phyloP scores from a whole-genome alignment of 2,888 invertebrate genomes.

The Hypomecis punctinalis region DNA sequence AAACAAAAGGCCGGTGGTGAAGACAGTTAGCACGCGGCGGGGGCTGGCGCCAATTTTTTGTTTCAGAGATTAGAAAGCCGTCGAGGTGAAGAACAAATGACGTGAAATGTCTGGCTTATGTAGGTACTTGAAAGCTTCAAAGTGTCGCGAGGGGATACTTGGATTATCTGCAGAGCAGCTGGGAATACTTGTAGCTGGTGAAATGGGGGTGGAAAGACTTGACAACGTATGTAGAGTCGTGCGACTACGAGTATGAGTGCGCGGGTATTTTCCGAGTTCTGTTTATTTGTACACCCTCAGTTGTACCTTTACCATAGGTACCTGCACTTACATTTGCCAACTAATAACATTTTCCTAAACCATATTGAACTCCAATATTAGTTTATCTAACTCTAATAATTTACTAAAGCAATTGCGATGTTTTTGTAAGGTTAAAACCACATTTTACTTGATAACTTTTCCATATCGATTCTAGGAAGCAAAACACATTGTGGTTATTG shows the following conservation, averaged over 20 bases:
- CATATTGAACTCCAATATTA: too few relatives aligned
- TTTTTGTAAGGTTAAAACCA: too few relatives aligned
- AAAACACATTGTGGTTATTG: constrained; percentile 39
- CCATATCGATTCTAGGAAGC: constrained; percentile 7
- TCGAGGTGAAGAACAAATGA: constrained; percentile 79
- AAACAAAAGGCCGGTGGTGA: constrained; percentile 66
- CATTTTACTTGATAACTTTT: too few relatives aligned
- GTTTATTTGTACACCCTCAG: too few relatives aligned
- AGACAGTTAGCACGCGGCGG: constrained; percentile 65
- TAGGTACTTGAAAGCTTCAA: constrained; percentile 69
- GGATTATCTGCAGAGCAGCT: constrained; percentile 41
- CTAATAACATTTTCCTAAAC: too few relatives aligned
- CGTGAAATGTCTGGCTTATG: constrained; percentile 79
- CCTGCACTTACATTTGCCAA: too few relatives aligned
- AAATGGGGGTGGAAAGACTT: constrained; percentile 17
- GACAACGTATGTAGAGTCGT: constrained; percentile 33
- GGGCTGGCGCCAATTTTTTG: constrained; percentile 81
- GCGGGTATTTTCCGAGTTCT: too few relatives aligned
- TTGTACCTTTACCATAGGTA: too few relatives aligned
- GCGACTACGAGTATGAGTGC: constrained; percentile 6
- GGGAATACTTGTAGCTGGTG: constrained; percentile 36
- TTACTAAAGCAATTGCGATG: too few relatives aligned
- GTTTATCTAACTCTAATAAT: too few relatives aligned
- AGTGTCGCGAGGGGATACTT: constrained; percentile 56
- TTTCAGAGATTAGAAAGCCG: constrained; percentile 62